Evolutionary conservation across 2,888 invertebrate genomes (phyloP), one percentile per base, ranked within the genome.

Genomic region (Epiblema foenella): DNA sequence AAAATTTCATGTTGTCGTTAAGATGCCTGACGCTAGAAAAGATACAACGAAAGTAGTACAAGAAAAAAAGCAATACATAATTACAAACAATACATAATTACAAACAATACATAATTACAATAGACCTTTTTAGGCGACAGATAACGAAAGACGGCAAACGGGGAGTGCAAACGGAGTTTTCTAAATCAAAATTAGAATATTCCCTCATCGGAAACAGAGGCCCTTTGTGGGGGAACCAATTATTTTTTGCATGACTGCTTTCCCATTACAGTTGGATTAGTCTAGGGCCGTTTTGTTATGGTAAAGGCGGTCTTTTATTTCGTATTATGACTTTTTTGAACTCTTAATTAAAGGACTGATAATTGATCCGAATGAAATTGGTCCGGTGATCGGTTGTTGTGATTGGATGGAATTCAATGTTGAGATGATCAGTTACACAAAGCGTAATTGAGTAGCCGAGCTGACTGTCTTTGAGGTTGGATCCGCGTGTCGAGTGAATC

Each of bases 211-310:
- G 82, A 85, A 86, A 86, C 85, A 87, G 82, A 85, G 82, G 74
- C 79, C 82, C 83, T 86, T 89, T 89, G 87, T 86, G 79, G 76
- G 79, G 72, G 85, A 86, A 85, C 86, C 90, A 91, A 91, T 91
- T 91, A 90, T 90, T 89, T 90, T 90, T 86, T 89, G 87, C 87
- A 89, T 87, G 89, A 83, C 81, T 81, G 89, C 79, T 76, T 87
- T 86, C 83, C 81, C 83, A 89, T 89, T 87, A 86, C 89, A 85
- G 85, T 79, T 81, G 86, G 85, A 85, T 89, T 87, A 84, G 82
- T 85, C 80, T 81, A 77, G 79, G 85, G 80, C 81, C 77, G 85
- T 84, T 46, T 88, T 87, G 86, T 87, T 85, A 84, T 81, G 77
- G 78, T 77, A 78, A 81, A 82, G 82, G 83, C 76, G 73, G 75